Evolutionary conservation across 2,797 vertebrate genomes (phyloP).

Genomic region (Chelonia mydas): DNA sequence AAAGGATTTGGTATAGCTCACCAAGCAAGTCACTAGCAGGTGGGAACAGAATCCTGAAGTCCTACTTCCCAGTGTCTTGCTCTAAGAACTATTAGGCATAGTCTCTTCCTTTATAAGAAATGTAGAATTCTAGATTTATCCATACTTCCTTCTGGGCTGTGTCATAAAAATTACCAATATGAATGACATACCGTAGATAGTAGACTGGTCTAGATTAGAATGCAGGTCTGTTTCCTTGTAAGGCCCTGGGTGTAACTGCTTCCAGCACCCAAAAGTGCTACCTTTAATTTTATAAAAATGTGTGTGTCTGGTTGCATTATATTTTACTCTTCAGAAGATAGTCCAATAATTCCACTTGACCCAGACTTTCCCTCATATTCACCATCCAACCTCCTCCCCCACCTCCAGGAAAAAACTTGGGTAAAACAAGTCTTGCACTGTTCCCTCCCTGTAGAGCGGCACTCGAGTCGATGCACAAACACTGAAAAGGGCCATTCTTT

Average conservation of each 20-base stretch:
- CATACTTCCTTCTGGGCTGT: accelerated
- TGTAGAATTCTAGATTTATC: not conserved
- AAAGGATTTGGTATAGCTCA: not conserved
- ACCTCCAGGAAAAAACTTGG: not conserved
- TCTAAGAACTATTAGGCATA: not conserved
- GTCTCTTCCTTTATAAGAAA: not conserved
- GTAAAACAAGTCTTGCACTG: not conserved
- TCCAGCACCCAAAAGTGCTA: not conserved
- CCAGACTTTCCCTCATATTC: not conserved
- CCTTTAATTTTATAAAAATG: not conserved
- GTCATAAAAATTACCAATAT: accelerated
- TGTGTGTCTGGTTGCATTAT: not conserved
- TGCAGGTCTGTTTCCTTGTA: not conserved
- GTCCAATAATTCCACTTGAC: not conserved
- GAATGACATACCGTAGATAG: not conserved
- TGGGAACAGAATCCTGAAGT: not conserved
- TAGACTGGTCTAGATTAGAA: not conserved
- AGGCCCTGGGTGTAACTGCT: not conserved
- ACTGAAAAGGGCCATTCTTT: not conserved
- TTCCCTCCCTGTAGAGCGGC: not conserved
- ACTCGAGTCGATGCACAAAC: not conserved
- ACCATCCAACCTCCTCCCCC: not conserved
- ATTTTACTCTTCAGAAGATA: not conserved
- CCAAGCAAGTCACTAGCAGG: not conserved
- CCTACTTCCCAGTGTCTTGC: not conserved